Conservation (phyloP, 1,140 invertebrate species). For the Drosophila erecta region DNA sequence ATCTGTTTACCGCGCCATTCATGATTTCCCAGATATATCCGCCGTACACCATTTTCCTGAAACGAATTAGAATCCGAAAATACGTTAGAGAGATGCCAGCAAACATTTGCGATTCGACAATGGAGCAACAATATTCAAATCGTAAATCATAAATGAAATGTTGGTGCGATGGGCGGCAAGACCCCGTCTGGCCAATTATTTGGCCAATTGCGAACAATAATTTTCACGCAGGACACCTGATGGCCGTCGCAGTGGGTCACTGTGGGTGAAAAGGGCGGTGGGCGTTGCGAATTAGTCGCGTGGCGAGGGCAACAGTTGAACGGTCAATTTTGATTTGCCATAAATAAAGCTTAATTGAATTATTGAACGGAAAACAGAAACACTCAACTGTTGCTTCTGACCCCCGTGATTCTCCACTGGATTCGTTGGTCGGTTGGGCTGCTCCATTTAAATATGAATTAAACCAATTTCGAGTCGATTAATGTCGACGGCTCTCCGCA, state of each 20-base stretch:
- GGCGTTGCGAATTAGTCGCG: conserved; percentile 34
- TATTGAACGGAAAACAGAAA: conserved; percentile 51
- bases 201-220: conserved; percentile 52
- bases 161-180: background rate
- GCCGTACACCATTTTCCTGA: background rate
- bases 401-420: conserved; percentile 28
- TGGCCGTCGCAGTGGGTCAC: conserved; percentile 23
- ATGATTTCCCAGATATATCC: background rate
- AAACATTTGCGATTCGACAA: conserved; percentile 7
- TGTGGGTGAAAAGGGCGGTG: background rate
- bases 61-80: conserved; percentile 23
- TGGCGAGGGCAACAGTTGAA: conserved; percentile 39
- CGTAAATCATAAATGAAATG: conserved; percentile 35
- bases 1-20: background rate
- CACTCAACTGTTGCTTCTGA: conserved; percentile 63
- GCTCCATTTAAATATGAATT: conserved; percentile 79
- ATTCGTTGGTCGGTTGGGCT: background rate
- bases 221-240: conserved; percentile 16
- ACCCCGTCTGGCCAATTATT: conserved; percentile 34
- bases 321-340: conserved; percentile 68
- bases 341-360: conserved; percentile 77
- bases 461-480: conserved; percentile 79
- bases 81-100: conserved; percentile 8
- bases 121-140: conserved; percentile 27
- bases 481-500: conserved; percentile 69